Conservation (phyloP, 2,888 invertebrate genomes). For the Galerucella calmariensis region DNA sequence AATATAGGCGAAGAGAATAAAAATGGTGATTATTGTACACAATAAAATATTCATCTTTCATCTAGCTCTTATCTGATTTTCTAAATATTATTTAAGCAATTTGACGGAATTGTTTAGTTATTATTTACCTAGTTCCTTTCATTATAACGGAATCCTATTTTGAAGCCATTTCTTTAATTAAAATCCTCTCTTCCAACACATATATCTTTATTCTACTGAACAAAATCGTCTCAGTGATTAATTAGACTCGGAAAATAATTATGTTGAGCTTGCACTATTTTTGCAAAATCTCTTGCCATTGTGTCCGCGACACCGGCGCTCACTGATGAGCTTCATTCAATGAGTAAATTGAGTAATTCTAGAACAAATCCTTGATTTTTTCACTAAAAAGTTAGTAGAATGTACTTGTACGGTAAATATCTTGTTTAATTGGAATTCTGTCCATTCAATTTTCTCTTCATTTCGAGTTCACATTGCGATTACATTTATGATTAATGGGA, state of each 20-base stretch:
- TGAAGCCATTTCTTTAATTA: conserved; percentile 21
- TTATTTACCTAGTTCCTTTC: not conserved
- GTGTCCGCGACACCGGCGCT: conserved; percentile 9
- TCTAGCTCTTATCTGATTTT: too few relatives aligned
- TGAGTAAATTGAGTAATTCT: not conserved
- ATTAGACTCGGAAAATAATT: conserved; percentile 30
- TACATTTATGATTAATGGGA: too few relatives aligned
- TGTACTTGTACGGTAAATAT: too few relatives aligned
- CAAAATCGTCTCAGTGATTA: conserved; percentile 28
- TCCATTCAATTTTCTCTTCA: too few relatives aligned
- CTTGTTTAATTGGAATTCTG: too few relatives aligned
- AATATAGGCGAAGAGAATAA: too few relatives aligned
- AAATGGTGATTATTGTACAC: too few relatives aligned
- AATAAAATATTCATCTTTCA: too few relatives aligned
- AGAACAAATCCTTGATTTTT: not conserved
- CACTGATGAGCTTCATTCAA: conserved; percentile 19
- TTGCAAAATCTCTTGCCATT: conserved; percentile 23
- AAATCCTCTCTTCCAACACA: conserved; percentile 21
- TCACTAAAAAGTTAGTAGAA: not conserved
- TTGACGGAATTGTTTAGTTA: not conserved
- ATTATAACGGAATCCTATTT: not conserved
- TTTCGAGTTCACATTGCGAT: too few relatives aligned
- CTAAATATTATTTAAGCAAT: not conserved
- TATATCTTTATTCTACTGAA: conserved; percentile 24
- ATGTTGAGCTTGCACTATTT: conserved; percentile 23